Percentiles rank a stretch among this genome's conserved stretches.
Evolutionary conservation across 2,113 vertebrate genomes (phyloP).

Genomic region (Motacilla alba): DNA sequence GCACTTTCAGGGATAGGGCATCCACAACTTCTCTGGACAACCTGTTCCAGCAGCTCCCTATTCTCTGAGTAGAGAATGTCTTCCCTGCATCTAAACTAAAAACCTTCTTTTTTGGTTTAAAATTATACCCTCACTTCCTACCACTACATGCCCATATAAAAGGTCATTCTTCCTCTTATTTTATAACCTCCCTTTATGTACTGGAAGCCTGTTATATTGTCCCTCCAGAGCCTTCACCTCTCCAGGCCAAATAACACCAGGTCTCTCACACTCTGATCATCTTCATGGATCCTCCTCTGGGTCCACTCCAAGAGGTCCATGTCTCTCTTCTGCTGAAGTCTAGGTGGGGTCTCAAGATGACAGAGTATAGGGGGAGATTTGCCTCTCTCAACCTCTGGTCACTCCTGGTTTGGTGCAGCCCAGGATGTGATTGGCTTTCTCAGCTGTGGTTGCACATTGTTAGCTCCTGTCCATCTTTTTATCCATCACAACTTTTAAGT

Average conservation of each 20-base stretch:
- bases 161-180: not conserved
- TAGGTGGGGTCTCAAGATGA: not conserved
- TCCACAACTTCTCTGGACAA: not conserved
- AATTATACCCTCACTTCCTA: not conserved
- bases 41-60: not conserved
- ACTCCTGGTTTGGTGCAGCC: not conserved
- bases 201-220: not conserved
- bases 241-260: not conserved
- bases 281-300: not conserved
- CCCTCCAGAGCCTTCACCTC: not conserved
- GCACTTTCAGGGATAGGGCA: not conserved
- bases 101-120: not conserved
- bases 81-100: not conserved
- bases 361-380: too few species aligned
- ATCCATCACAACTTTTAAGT: not conserved
- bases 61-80: too few species aligned
- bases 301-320: not conserved
- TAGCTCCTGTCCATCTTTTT: not conserved
- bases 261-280: not conserved
- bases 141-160: not conserved
- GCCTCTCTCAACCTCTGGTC: not conserved
- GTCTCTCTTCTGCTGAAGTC: not conserved
- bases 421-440: not conserved
- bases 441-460: fast-evolving
- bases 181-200: not conserved